Conservation (phyloP, 2,113 vertebrate species). For the Prinia subflava region DNA sequence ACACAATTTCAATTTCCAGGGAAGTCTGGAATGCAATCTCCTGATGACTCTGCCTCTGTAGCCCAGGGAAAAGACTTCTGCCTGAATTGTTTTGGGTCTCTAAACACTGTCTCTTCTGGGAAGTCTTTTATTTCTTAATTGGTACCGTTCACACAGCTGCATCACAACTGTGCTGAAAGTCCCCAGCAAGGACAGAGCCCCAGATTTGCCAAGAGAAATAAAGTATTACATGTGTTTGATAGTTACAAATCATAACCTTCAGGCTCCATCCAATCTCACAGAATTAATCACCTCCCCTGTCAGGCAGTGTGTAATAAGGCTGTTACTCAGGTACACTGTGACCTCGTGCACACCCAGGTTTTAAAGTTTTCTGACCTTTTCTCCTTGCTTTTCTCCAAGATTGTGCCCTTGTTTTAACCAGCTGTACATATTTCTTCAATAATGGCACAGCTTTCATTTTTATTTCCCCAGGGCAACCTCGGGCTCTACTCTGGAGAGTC, state of each 20-base stretch:
- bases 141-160: neutral
- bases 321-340: neutral
- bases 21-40: neutral
- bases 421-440: neutral
- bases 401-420: neutral
- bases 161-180: neutral
- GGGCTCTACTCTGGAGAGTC: neutral
- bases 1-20: neutral
- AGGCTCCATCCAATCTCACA: neutral
- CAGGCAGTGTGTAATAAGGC: neutral
- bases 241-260: conserved; percentile 11
- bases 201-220: neutral
- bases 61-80: neutral
- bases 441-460: neutral
- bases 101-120: neutral
- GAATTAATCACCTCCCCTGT: neutral
- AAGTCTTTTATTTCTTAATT: conserved; percentile 9
- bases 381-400: neutral
- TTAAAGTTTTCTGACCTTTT: neutral
- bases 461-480: neutral
- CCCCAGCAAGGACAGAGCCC: neutral
- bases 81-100: neutral
- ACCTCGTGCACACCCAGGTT: neutral
- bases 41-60: neutral
- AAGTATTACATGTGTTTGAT: neutral